Evolutionary conservation across 2,797 vertebrate species (phyloP).

Genomic region (Babyrousa celebensis): DNA sequence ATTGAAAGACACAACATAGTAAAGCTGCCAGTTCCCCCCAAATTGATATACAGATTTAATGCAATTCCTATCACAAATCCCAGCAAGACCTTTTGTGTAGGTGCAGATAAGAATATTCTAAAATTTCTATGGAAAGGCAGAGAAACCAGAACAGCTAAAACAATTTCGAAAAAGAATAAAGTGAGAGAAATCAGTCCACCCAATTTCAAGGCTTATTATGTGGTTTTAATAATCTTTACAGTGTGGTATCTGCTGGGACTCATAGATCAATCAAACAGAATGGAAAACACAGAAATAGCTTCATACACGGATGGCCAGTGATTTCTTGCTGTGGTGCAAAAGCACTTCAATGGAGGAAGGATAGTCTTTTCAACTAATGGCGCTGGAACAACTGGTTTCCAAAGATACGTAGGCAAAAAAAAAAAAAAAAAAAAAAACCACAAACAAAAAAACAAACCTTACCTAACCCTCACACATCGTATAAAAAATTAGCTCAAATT

Average conservation of each 20-base stretch:
- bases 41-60: background rate
- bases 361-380: background rate
- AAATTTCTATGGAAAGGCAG: background rate
- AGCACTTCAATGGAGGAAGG: background rate
- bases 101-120: constrained; percentile 29
- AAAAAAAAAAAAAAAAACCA: background rate
- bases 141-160: background rate
- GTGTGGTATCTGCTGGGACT: background rate
- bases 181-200: background rate
- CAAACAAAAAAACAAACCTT: background rate
- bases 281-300: background rate
- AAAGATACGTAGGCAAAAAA: background rate
- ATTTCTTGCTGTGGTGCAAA: background rate
- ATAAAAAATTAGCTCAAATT: background rate
- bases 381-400: background rate
- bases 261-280: background rate
- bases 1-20: background rate
- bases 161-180: background rate
- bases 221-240: background rate
- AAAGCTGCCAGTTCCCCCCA: background rate
- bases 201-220: background rate
- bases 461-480: background rate
- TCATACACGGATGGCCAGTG: background rate
- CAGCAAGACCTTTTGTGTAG: background rate
- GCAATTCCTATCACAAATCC: background rate